Evolutionary conservation across 2,797 vertebrate species (phyloP).

Genomic region (Anguilla obscura): DNA sequence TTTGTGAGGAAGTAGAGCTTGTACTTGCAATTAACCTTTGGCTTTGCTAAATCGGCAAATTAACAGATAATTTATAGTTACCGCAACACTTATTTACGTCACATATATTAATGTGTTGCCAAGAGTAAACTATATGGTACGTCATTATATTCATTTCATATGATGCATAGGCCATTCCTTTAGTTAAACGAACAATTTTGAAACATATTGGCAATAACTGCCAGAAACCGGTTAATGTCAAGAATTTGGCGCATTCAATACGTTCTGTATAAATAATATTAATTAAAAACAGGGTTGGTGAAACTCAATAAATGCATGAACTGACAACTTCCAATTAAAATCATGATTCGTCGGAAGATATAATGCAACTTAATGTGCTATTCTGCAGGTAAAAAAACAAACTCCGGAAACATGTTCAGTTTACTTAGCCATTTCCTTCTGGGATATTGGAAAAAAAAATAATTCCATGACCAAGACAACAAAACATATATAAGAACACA

Average conservation of each 20-base stretch:
- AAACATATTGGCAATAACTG: neutral
- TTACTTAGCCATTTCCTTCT: neutral
- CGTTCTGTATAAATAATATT: neutral
- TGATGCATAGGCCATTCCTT: neutral
- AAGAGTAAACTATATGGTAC: constrained; percentile 15
- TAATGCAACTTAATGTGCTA: neutral
- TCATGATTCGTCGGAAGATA: too few relatives aligned
- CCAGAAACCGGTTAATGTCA: neutral
- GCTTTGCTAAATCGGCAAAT: constrained; percentile 14
- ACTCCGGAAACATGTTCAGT: neutral
- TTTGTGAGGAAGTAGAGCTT: constrained; percentile 16
- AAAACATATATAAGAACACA: neutral
- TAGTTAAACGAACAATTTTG: neutral
- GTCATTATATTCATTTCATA: neutral
- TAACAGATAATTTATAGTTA: constrained; percentile 38
- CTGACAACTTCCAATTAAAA: neutral
- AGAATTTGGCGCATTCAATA: neutral
- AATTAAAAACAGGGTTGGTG: neutral
- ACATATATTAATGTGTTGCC: constrained; percentile 61
- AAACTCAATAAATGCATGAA: neutral
- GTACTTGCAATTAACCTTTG: constrained; percentile 21
- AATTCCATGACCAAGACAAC: neutral
- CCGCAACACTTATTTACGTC: constrained; percentile 56
- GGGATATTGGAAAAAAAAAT: neutral
- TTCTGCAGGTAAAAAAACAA: neutral